Base-by-base conservation (phyloP, 2,797 vertebrate genomes). In the Mastacembelus armatus region DNA sequence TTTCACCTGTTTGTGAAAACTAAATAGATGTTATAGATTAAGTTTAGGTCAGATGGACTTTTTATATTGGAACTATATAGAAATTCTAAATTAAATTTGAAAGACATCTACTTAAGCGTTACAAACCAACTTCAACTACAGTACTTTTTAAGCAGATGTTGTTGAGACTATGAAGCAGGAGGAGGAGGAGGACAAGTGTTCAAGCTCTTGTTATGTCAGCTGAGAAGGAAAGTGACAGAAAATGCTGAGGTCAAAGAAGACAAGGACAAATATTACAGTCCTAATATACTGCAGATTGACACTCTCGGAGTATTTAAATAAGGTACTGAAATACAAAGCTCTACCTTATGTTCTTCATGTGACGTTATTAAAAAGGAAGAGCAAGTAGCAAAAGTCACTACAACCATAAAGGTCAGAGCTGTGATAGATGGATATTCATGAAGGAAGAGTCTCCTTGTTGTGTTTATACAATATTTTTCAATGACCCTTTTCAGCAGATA, bases 201-300 rank as follows among this genome's bases (percentile, higher is more conserved):
- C 10, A 9, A 42, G 54, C 54, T 63, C 40, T 59, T 27, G 43
- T 61, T 57, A 68, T 27, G 43, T 61, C 57, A 68, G 64, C 66
- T 49, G 68, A 36, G 35, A 54, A 67, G 16, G 8, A 66, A 7
- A 49, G 48, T 55, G 30, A 39, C 12, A 49, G 32, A 62, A 66
- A 75, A 40, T 33, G 15, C 5, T 16, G 5, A 48, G 18, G 59
- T 54, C 24, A 8, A 49, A 68, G 14, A 59, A 18, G 8, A 10
- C 7, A 39, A 7, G 8, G 3, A 6, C 1, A 12, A 15, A 2
- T 7, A 14, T 2, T 4, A 36, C 32, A n/a, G n/a, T n/a, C n/a
- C n/a, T n/a, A n/a, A n/a, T n/a, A n/a, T n/a, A n/a, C n/a, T n/a
- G n/a, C n/a, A n/a, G n/a, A n/a, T n/a, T n/a, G n/a, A n/a, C n/a